Conservation (phyloP, 1,140 invertebrate species). For the Epicauta chinensis region DNA sequence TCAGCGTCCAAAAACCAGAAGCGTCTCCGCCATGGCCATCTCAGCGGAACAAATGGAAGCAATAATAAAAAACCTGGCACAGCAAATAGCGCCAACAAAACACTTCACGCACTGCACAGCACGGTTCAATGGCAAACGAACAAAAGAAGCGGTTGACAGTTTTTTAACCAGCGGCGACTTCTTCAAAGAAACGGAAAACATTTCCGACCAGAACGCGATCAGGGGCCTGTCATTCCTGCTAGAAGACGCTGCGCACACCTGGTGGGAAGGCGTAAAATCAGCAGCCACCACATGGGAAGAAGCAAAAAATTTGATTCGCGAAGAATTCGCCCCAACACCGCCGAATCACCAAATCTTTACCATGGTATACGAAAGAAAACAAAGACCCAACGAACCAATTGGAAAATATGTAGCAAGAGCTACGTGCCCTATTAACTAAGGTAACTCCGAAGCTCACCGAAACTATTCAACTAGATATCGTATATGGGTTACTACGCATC, state of each 20-base stretch:
- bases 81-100: neutral
- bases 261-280: constrained; percentile 17
- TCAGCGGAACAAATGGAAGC: too few relatives aligned
- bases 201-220: constrained; percentile 21
- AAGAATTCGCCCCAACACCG: too few relatives aligned
- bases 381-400: too few relatives aligned
- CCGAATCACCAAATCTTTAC: too few relatives aligned
- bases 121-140: constrained; percentile 16
- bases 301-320: neutral
- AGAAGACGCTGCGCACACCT: constrained; percentile 15
- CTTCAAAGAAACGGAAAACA: constrained; percentile 16
- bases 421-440: too few relatives aligned
- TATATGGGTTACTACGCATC: too few relatives aligned
- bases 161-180: constrained; percentile 18
- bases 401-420: too few relatives aligned
- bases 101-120: constrained; percentile 11
- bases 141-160: constrained; percentile 12
- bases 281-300: constrained; percentile 14
- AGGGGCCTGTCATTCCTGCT: constrained; percentile 22
- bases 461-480: too few relatives aligned
- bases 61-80: neutral
- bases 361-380: too few relatives aligned
- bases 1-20: too few relatives aligned
- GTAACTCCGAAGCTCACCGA: too few relatives aligned
- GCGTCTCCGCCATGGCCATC: too few relatives aligned